Percentiles rank a stretch among this genome's conserved stretches.
Evolutionary conservation across 1,140 invertebrate species (phyloP).

Genomic region (Conus ventricosus): DNA sequence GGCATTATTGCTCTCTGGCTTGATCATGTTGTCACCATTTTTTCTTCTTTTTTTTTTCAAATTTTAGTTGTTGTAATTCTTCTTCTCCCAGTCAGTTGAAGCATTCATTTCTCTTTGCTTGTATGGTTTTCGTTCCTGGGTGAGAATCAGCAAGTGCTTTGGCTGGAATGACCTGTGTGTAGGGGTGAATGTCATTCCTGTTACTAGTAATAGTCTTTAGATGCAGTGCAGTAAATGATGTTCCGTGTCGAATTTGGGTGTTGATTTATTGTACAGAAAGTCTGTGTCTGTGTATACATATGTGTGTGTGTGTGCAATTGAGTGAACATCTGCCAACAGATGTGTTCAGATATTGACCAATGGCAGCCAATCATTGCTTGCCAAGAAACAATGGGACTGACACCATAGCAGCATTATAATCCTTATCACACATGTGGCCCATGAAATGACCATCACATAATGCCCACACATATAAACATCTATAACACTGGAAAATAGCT

Average conservation of each 20-base stretch:
- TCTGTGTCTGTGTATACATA: no score
- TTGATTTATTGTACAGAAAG: neutral
- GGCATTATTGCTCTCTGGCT: neutral
- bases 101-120: no score
- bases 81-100: neutral
- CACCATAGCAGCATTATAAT: no score
- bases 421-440: no score
- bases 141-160: neutral
- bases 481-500: no score
- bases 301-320: constrained; percentile 16
- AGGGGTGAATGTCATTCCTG: constrained; percentile 2
- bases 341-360: no score
- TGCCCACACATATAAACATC: no score
- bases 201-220: neutral
- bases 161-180: neutral
- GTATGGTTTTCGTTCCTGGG: neutral
- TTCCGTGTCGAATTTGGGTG: neutral
- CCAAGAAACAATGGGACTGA: no score
- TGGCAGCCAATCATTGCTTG: no score
- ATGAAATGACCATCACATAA: no score
- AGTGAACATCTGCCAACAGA: neutral
- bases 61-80: neutral
- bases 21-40: neutral
- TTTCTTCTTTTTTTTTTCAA: neutral
- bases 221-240: neutral